Evolutionary conservation across 2,797 vertebrate genomes (phyloP).

Genomic region (Pterois miles): DNA sequence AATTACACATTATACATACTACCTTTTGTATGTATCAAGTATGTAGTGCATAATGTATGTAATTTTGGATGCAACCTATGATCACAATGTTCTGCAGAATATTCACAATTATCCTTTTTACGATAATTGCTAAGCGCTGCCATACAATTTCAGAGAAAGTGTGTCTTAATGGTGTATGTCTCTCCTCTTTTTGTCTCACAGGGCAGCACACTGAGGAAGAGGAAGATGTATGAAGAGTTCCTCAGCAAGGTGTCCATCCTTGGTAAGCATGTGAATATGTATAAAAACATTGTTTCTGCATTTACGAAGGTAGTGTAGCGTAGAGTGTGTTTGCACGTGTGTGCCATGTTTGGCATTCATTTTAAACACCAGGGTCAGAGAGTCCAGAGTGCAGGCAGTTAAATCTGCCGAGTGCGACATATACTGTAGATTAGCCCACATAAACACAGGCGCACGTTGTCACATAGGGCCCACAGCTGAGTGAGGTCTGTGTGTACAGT

Average conservation of each 20-base stretch:
- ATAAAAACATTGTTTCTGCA: neutral
- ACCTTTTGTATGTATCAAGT: too few species aligned
- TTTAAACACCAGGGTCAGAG: conserved; percentile 43
- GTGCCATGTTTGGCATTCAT: neutral
- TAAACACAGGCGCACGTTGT: conserved; percentile 67
- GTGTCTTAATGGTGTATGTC: neutral
- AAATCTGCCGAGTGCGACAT: conserved; percentile 51
- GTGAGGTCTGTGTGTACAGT: conserved; percentile 55
- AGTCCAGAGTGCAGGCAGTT: conserved; percentile 61
- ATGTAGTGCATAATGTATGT: too few species aligned
- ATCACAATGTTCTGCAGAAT: conserved; percentile 4
- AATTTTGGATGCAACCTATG: too few species aligned
- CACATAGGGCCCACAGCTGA: conserved; percentile 50
- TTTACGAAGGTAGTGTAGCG: neutral
- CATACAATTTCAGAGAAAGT: neutral
- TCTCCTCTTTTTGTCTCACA: conserved; percentile 71
- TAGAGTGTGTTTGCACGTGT: conserved; percentile 24
- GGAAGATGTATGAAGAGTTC: conserved; percentile 98
- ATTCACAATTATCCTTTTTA: neutral
- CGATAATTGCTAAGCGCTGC: neutral
- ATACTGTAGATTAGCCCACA: conserved; percentile 66
- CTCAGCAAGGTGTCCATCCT: conserved; percentile 98
- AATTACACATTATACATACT: too few species aligned
- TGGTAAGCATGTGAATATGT: conserved; percentile 78
- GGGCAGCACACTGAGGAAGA: conserved; percentile 95